A percentile compares a stretch with the other conserved stretches of the same genome.
phyloP scores from a whole-genome alignment of 2,113 vertebrate genomes.

The Prochilodus magdalenae region DNA sequence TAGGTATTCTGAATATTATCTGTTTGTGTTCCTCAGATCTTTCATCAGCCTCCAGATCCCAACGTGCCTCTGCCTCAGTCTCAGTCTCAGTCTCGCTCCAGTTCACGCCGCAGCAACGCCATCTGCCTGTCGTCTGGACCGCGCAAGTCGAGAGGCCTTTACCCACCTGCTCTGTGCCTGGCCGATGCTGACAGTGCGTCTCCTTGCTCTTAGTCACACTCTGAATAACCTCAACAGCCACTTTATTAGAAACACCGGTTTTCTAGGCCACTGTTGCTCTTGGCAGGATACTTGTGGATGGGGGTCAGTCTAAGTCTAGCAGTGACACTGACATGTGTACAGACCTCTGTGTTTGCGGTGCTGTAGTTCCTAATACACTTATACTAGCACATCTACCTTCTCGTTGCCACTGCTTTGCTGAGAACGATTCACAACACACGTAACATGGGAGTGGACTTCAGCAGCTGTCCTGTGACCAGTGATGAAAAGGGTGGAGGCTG shows the following conservation, averaged over 20 bases:
- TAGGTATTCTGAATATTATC: background rate
- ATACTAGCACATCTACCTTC: too few species aligned
- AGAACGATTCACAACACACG: too few species aligned
- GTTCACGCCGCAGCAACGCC: slow-evolving; percentile 87
- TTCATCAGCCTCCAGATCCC: slow-evolving; percentile 90
- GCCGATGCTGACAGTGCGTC: slow-evolving; percentile 96
- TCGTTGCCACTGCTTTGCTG: too few species aligned
- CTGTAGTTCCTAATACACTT: too few species aligned
- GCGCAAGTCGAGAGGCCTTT: slow-evolving; percentile 87
- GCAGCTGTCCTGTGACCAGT: too few species aligned
- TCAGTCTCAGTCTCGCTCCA: slow-evolving; percentile 81
- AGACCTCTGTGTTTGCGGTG: too few species aligned
- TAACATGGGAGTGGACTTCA: too few species aligned
- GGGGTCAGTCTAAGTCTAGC: too few species aligned
- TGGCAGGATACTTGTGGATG: too few species aligned
- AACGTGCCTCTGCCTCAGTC: slow-evolving; percentile 89
- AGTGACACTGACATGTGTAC: too few species aligned
- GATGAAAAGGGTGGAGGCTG: too few species aligned
- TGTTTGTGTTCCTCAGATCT: slow-evolving; percentile 80
- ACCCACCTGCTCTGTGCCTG: slow-evolving; percentile 86
- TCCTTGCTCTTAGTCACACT: background rate
- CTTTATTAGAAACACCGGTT: slow-evolving; percentile 8
- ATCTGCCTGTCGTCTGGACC: slow-evolving; percentile 94
- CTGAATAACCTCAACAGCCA: background rate
- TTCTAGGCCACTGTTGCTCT: background rate